phyloP scores from a whole-genome alignment of 2,888 invertebrate genomes.

The Macrophya annulata region DNA sequence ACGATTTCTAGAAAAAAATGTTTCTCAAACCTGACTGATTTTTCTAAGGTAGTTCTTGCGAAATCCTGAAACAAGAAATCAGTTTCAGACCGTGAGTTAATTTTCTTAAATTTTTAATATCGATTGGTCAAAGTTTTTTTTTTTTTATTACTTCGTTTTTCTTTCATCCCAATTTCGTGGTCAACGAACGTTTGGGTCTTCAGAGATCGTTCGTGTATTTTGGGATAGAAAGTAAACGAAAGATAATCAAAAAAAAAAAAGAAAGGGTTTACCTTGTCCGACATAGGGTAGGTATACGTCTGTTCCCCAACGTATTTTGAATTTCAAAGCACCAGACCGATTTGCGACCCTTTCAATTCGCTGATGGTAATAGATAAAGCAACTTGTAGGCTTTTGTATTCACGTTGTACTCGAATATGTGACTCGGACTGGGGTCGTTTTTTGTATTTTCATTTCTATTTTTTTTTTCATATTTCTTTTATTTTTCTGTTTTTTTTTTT shows the following conservation, averaged over 20 bases:
- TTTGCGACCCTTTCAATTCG: slow-evolving; percentile 10
- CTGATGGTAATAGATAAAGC: neutral
- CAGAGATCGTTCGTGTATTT: neutral
- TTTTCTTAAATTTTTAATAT: too few species aligned
- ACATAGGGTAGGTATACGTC: too few species aligned
- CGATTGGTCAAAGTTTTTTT: too few species aligned
- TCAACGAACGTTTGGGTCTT: neutral
- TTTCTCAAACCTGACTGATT: too few species aligned
- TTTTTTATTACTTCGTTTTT: too few species aligned
- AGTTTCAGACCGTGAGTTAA: too few species aligned
- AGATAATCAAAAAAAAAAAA: neutral
- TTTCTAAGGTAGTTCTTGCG: too few species aligned
- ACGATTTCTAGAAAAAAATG: too few species aligned
- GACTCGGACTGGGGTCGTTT: neutral
- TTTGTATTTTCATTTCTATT: neutral
- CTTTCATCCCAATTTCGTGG: neutral
- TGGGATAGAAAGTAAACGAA: too few species aligned
- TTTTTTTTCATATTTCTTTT: neutral
- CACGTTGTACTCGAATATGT: neutral
- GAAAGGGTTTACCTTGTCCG: neutral
- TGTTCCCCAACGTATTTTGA: neutral
- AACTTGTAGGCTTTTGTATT: neutral
- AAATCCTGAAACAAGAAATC: too few species aligned
- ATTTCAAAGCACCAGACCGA: slow-evolving; percentile 1
- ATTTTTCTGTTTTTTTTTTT: neutral